Conservation (phyloP, 2,113 vertebrate genomes). For the Asarcornis scutulata region DNA sequence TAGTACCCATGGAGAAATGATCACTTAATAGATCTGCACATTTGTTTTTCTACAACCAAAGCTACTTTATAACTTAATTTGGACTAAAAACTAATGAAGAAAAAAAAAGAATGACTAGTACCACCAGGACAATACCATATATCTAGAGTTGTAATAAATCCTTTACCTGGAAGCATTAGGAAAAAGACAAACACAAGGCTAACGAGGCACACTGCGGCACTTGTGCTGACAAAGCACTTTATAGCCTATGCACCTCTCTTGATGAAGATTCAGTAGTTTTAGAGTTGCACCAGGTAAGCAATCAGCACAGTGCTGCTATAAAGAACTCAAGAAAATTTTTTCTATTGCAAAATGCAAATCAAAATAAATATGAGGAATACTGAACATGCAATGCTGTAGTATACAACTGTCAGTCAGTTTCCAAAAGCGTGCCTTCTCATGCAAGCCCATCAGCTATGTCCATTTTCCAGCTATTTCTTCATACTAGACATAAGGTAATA, state of each 20-base stretch:
- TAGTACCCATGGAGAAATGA: not conserved
- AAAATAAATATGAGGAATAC: not conserved
- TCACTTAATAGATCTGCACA: not conserved
- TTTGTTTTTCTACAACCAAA: not conserved
- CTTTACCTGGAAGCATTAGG: not conserved
- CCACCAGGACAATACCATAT: not conserved
- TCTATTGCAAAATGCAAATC: not conserved
- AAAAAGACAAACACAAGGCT: not conserved
- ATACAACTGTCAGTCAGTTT: not conserved
- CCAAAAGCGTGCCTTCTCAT: slow-evolving; percentile 21
- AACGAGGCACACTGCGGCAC: not conserved
- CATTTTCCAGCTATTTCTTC: not conserved
- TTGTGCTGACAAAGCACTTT: not conserved
- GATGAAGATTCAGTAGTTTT: not conserved
- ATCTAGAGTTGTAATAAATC: not conserved
- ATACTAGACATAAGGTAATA: not conserved
- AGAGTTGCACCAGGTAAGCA: not conserved
- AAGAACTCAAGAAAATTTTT: not conserved
- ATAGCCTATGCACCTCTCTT: not conserved
- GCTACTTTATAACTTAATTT: not conserved
- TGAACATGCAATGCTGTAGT: not conserved
- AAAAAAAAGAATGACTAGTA: not conserved
- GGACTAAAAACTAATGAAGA: not conserved
- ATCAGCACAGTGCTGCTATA: not conserved
- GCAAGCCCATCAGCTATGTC: not conserved